Percentiles rank a stretch among this genome's conserved stretches.
These are phyloP conservation scores for Holothuria glaberrima DNA, from an alignment of 35 echinoderm and acorn worm genomes.

Conservation along the genomic window DNA sequence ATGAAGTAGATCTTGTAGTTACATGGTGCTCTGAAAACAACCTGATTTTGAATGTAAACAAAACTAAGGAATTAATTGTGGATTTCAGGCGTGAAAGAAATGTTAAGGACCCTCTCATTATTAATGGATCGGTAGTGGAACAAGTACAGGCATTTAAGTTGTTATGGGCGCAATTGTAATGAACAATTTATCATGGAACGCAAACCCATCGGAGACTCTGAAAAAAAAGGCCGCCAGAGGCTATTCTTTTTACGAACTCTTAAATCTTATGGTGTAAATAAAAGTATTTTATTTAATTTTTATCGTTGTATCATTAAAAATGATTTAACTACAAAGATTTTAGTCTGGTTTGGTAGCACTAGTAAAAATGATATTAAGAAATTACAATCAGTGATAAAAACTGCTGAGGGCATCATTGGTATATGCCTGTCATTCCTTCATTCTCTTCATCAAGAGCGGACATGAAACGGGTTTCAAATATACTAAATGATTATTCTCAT, in stretches of 20 bases:
- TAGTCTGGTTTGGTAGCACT: neutral
- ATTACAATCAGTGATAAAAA: conserved; percentile 4
- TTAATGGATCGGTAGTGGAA: conserved; percentile 16
- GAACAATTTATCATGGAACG: conserved; percentile 9
- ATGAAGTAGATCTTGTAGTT: neutral
- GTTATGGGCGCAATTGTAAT: neutral
- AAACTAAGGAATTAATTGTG: neutral
- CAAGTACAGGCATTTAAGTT: conserved; percentile 1
- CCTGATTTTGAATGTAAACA: neutral
- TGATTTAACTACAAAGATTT: conserved; percentile 20
- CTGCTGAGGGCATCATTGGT: conserved; percentile 28
- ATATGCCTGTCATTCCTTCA: conserved; percentile 20
- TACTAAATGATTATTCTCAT: conserved; percentile 3
- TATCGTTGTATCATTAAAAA: conserved; percentile 14
- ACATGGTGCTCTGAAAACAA: no score
- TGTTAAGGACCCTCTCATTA: conserved; percentile 10
- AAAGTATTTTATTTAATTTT: conserved; percentile 9
- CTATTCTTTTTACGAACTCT: no score
- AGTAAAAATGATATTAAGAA: neutral
- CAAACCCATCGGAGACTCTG: neutral
- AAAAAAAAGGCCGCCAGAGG: no score
- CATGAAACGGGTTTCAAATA: conserved; percentile 15
- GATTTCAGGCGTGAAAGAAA: conserved; percentile 1
- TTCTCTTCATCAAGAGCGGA: conserved; percentile 17
- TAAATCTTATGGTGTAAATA: neutral